phyloP scores from a whole-genome alignment of 1,140 invertebrate genomes.

The Eulimnadia texana region DNA sequence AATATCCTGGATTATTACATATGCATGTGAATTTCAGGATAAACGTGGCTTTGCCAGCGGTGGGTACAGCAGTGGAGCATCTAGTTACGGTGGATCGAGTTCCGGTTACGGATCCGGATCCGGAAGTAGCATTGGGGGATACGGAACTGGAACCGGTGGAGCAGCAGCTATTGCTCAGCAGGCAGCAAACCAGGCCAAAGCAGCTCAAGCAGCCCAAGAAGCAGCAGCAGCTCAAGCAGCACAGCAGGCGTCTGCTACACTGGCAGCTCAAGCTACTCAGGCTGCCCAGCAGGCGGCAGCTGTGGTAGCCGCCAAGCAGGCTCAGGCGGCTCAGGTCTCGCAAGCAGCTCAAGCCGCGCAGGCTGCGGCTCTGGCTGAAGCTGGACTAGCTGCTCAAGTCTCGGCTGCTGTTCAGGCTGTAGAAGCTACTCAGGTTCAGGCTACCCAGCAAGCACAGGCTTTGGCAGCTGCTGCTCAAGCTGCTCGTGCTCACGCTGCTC shows the following conservation, averaged over 20 bases:
- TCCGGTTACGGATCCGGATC: constrained; percentile 13
- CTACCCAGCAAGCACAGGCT: constrained; percentile 21
- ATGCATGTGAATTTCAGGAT: constrained; percentile 7
- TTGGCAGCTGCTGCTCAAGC: constrained; percentile 20
- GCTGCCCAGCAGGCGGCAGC: constrained; percentile 21
- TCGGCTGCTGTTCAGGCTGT: constrained; percentile 22
- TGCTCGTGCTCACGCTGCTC: constrained; percentile 22
- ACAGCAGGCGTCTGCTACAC: constrained; percentile 20
- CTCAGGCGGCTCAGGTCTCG: constrained; percentile 21
- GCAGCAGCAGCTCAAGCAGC: constrained; percentile 21
- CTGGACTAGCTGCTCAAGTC: constrained; percentile 16
- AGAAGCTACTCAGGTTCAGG: constrained; percentile 24
- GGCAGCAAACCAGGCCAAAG: constrained; percentile 21
- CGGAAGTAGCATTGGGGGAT: neutral
- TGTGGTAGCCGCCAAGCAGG: constrained; percentile 22
- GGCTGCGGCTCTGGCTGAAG: neutral
- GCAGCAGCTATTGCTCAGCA: constrained; percentile 22
- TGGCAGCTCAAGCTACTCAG: constrained; percentile 20
- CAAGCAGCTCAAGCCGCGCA: constrained; percentile 8
- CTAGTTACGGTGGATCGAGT: constrained; percentile 31
- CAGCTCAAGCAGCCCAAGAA: constrained; percentile 20
- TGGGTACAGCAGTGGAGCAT: constrained; percentile 44
- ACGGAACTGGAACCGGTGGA: constrained; percentile 15
- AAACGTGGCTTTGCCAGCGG: constrained; percentile 40
- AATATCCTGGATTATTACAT: neutral